A percentile compares a stretch with the other conserved stretches of the same genome.
Evolutionary conservation across 2,888 invertebrate genomes (phyloP).

Genomic region (Drosophila pegasa): DNA sequence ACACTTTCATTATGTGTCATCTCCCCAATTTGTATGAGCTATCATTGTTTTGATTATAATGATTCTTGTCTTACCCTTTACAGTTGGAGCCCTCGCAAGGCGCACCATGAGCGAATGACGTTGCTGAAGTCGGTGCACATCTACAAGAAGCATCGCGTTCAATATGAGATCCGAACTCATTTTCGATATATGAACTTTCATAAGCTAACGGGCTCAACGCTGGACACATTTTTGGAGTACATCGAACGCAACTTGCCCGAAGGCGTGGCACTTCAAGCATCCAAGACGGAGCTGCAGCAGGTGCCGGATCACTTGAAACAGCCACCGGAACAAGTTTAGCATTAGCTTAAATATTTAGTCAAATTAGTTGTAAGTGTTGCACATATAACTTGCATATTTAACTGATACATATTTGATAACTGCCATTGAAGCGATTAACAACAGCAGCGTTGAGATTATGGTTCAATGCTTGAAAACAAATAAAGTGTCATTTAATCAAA

Average conservation of each 20-base stretch:
- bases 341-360: slow-evolving; percentile 19
- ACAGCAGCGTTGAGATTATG: slow-evolving; percentile 42
- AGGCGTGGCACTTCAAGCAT: slow-evolving; percentile 96
- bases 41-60: too few relatives aligned
- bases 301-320: slow-evolving; percentile 87
- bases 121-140: slow-evolving; percentile 95
- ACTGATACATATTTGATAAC: not conserved
- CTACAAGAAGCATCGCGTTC: slow-evolving; percentile 96
- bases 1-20: too few relatives aligned
- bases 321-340: slow-evolving; percentile 81
- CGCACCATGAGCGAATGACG: slow-evolving; percentile 91
- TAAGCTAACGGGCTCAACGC: slow-evolving; percentile 96
- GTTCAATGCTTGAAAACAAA: slow-evolving; percentile 26
- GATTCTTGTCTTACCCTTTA: too few relatives aligned
- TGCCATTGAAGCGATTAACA: not conserved
- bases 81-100: slow-evolving; percentile 91
- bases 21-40: too few relatives aligned
- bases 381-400: not conserved
- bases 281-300: slow-evolving; percentile 89
- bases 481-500: slow-evolving; percentile 42
- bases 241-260: slow-evolving; percentile 98
- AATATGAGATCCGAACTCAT: slow-evolving; percentile 98
- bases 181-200: slow-evolving; percentile 93
- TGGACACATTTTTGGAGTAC: slow-evolving; percentile 98
- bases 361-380: slow-evolving; percentile 21